Evolutionary conservation across 2,113 vertebrate species (phyloP), one percentile per base, ranked within the genome.

Genomic region (Erinaceus europaeus): DNA sequence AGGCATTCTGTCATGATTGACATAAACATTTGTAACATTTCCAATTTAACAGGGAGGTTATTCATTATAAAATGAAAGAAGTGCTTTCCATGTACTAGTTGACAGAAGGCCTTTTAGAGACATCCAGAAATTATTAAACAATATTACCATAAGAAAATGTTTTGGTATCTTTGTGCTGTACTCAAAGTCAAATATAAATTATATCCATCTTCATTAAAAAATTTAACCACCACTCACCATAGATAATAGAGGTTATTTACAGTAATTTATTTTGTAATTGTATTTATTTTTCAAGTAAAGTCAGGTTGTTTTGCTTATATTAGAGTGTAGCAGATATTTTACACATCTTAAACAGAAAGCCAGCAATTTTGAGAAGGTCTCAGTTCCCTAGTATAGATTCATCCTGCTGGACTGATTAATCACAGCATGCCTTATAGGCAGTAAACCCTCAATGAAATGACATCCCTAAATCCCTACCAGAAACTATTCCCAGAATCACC

Each of bases 11-110:
- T 82, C 84, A 75, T 71, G 80, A 90, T 94, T 95, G 91, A 91
- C 81, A 89, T 78, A 92, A 90, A 95, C 88, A 86, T 65, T 84
- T 62, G 32, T 75, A 94, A 87, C 48, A 93, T 68, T 94, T 94
- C 91, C 90, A 88, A 92, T 94, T 94, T 89, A 65, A 88, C 90
- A 78, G 42, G 38, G 44, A 77, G 52, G 75, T 59, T 65, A 82
- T 89, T 71, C 89, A 86, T 90, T 90, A 91, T 57, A 82, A 77
- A 86, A 82, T 75, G 71, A 90, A 88, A 90, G 50, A 52, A 68
- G 83, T 20, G 14, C 27, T 80, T 14, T 52, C n/a, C n/a, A 73
- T 52, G 42, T 81, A 62, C 77, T 84, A 81, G 65, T 64, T 88
- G 48, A 84, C 15, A 18, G 15, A 81, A 46, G 11, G 74, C 42